phyloP scores from a whole-genome alignment of 1,140 invertebrate species.

The Goniozus legneri region DNA sequence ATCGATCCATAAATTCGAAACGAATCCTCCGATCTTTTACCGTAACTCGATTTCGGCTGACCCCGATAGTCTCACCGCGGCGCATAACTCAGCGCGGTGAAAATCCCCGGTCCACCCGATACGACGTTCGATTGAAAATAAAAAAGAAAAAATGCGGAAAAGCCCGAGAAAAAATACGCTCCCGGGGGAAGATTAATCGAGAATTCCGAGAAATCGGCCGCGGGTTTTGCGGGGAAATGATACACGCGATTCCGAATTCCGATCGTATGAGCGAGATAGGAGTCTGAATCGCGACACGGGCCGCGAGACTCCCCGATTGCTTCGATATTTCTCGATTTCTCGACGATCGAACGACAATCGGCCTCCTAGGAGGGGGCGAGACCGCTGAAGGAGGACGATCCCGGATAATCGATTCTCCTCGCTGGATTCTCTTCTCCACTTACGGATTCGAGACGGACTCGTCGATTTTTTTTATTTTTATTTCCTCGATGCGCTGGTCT shows the following conservation, averaged over 20 bases:
- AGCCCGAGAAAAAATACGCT: no score
- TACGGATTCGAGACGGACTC: constrained; percentile 38
- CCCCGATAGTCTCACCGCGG: no score
- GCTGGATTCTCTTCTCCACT: constrained; percentile 39
- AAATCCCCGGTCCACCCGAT: no score
- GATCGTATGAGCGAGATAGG: background rate
- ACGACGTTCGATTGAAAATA: no score
- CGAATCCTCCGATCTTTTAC: no score
- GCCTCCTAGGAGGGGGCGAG: no score
- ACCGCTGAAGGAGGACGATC: constrained; percentile 27
- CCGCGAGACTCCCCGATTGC: background rate
- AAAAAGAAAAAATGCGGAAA: no score
- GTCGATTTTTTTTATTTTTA: constrained; percentile 32
- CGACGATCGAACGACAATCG: constrained; percentile 11
- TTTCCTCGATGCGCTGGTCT: constrained; percentile 11
- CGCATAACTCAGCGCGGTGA: no score
- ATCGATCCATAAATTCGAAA: no score
- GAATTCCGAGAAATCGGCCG: background rate
- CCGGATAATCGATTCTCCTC: constrained; percentile 33
- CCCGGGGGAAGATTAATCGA: no score
- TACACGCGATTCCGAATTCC: background rate
- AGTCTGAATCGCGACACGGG: background rate
- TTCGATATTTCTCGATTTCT: constrained; percentile 8
- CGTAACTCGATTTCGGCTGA: no score
- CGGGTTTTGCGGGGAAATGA: background rate